Conservation (phyloP, 2,113 vertebrate species). For the Fukomys damarensis region DNA sequence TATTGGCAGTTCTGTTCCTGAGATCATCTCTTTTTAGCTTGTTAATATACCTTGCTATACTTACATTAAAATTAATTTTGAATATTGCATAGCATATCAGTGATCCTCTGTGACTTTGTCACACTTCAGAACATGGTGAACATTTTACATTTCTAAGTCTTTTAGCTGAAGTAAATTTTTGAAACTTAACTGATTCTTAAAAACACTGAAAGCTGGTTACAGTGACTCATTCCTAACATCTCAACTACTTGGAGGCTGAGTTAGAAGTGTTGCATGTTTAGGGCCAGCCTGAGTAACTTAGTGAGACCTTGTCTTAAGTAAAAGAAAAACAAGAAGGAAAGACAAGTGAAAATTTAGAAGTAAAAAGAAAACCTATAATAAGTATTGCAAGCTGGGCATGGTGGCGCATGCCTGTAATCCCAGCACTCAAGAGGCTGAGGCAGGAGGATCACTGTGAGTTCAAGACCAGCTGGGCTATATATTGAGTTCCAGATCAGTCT, state of each 20-base stretch:
- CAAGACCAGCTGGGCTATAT: no score
- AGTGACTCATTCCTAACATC: neutral
- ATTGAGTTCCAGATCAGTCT: no score
- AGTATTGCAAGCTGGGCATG: no score
- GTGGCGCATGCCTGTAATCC: no score
- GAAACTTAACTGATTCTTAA: slow-evolving; percentile 6
- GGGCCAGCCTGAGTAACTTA: neutral
- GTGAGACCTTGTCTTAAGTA: neutral
- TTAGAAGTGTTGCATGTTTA: neutral
- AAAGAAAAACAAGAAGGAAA: neutral
- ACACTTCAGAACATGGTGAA: slow-evolving; percentile 5
- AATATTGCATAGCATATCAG: neutral
- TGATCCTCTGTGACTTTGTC: neutral
- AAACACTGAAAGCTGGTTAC: neutral
- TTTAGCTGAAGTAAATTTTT: slow-evolving; percentile 50
- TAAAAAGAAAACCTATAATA: neutral
- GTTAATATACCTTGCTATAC: neutral
- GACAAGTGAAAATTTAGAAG: slow-evolving; percentile 17
- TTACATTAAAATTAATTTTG: slow-evolving; percentile 47
- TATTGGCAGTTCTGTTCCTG: slow-evolving; percentile 23
- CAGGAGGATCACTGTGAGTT: no score
- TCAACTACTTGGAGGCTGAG: neutral
- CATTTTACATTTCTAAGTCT: slow-evolving; percentile 17
- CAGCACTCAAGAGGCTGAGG: no score
- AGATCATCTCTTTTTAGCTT: slow-evolving; percentile 44